Evolutionary conservation across 2,888 invertebrate species (phyloP), one percentile per base, ranked within the genome.

Genomic region (Amphipoea lucens): DNA sequence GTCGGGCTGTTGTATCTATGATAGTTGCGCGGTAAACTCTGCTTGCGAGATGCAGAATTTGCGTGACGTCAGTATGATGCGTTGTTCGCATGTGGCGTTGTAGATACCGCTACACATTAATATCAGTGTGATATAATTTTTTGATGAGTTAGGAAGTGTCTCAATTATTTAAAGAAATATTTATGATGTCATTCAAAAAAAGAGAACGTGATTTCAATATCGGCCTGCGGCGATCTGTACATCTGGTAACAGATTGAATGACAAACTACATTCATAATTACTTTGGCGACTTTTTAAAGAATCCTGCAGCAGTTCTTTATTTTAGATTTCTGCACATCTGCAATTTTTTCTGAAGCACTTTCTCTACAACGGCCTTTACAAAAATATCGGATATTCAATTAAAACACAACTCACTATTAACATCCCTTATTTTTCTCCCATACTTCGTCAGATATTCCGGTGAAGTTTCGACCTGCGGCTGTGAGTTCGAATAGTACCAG

Each of bases 401-500:
- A 60, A 36, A 9, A 76, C n/a, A 36, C 2, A 48, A 91, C 97
- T 94, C 82, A 97, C 96, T 89, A 81, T 85, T 91, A 36, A 88
- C 88, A 45, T 97, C 97, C 80, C 95, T 96, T 20, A 94, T 91
- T 90, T 96, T 96, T 86, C 85, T 92, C 4, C 96, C 95, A 54
- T 94, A 92, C 81, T 96, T 97, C 0, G 95, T 94, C 3, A 97
- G 91, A 29, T 86, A 92, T 82, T 97, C 96, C 0, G 97, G 97
- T 4, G 91, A 82, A 0, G 92, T 94, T 76, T 96, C 94, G 0
- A 97, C 95, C 91, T 98, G 97, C 0, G 98, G 98, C 42, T 97
- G 97, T 0, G 98, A 97, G 92, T 98, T 98, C 0, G 98, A 97
- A 0, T 97, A 93, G 82, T 98, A 97, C 98, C 98, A 98, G 17